A percentile compares a stretch with the other conserved stretches of the same genome.
Conservation (phyloP, 2,113 vertebrate genomes). For the Eretmochelys imbricata region DNA sequence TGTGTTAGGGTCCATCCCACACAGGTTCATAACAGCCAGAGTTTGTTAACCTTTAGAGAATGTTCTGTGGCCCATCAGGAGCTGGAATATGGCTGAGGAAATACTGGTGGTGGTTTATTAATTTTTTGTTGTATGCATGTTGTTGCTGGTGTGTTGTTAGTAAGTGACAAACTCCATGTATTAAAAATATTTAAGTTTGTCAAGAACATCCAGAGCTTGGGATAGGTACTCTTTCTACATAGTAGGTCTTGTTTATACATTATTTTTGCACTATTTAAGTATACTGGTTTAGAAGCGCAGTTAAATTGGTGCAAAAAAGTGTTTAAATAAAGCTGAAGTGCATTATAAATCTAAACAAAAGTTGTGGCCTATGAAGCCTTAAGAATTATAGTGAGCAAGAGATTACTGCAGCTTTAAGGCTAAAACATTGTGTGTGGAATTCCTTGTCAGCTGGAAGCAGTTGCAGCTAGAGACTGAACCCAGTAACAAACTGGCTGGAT, state of each 20-base stretch:
- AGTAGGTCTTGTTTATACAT: background rate
- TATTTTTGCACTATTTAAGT: background rate
- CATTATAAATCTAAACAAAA: fast-evolving
- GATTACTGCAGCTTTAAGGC: background rate
- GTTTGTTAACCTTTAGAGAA: background rate
- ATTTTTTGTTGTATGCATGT: background rate
- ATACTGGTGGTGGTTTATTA: background rate
- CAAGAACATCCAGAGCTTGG: background rate
- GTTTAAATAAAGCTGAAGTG: background rate
- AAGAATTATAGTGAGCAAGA: background rate
- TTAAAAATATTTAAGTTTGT: background rate
- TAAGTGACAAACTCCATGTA: background rate
- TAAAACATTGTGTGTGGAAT: background rate
- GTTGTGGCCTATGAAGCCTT: background rate
- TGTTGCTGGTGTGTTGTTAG: background rate
- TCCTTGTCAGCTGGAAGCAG: background rate
- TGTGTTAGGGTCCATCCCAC: background rate
- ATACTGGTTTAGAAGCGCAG: background rate
- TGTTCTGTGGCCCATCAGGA: background rate
- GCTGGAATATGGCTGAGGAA: background rate
- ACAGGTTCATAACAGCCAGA: background rate
- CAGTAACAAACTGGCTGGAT: background rate
- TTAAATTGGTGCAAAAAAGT: background rate
- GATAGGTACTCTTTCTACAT: background rate
- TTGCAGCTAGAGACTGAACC: background rate